A percentile compares a stretch with the other conserved stretches of the same genome.
Conservation (phyloP, 2,113 vertebrate genomes). For the Pleuronectes platessa region DNA sequence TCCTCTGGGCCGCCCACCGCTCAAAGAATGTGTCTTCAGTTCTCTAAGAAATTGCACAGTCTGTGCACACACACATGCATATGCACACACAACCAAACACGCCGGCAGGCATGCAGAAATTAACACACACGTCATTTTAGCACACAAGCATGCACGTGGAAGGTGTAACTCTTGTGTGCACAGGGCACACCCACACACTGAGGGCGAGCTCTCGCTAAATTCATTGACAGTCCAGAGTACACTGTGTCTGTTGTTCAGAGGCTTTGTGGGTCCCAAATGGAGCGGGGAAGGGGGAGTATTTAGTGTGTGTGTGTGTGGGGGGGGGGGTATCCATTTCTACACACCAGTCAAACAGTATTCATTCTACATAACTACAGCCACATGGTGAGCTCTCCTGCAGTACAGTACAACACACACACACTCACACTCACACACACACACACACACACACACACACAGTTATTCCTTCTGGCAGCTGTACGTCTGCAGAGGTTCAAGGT, state of each 20-base stretch:
- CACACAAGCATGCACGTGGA: conserved; percentile 12
- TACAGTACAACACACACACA: conserved; percentile 4
- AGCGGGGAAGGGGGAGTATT: background rate
- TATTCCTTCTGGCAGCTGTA: conserved; percentile 29
- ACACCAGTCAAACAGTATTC: conserved; percentile 28
- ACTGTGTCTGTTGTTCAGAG: conserved; percentile 65
- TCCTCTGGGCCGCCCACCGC: conserved; percentile 55
- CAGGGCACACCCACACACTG: conserved; percentile 17
- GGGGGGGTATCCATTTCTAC: conserved; percentile 29
- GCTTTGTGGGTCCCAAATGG: conserved; percentile 18
- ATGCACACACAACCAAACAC: conserved; percentile 19
- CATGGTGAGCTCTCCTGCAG: conserved; percentile 40
- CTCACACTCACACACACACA: conserved; percentile 12
- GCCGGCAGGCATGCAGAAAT: conserved; percentile 19
- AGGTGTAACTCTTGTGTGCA: conserved; percentile 19
- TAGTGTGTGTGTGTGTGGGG: background rate
- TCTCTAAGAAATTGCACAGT: conserved; percentile 39
- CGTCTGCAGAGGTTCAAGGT: conserved; percentile 23
- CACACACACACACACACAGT: conserved; percentile 6
- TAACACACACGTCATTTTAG: conserved; percentile 51
- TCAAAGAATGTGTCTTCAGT: conserved; percentile 68
- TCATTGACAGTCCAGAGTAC: conserved; percentile 52
- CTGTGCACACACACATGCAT: conserved; percentile 6
- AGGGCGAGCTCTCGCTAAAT: background rate
- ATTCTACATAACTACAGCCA: conserved; percentile 48